A percentile compares a stretch with the other conserved stretches of the same genome.
Evolutionary conservation across 2,113 vertebrate genomes (phyloP).

Genomic region (Salminus brasiliensis): DNA sequence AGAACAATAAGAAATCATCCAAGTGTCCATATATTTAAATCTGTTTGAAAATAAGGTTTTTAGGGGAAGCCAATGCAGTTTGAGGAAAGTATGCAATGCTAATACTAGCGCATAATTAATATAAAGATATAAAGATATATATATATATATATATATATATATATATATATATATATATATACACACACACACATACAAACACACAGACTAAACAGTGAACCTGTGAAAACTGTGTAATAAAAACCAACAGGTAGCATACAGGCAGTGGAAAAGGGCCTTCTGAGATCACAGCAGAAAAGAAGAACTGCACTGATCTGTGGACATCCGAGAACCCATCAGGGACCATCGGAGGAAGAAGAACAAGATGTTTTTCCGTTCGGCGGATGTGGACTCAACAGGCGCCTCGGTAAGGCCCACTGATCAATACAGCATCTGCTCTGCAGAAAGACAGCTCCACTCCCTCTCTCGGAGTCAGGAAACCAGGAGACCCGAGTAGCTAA

Average conservation of each 20-base stretch:
- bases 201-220: no score
- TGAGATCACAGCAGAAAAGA: background rate
- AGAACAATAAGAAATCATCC: no score
- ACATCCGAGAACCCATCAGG: conserved; percentile 29
- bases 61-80: no score
- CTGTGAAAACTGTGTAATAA: background rate
- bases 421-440: conserved; percentile 43
- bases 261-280: background rate
- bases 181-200: no score
- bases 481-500: background rate
- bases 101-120: no score
- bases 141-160: no score
- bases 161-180: no score
- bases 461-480: conserved; percentile 14
- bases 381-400: conserved; percentile 9
- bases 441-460: background rate
- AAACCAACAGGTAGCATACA: background rate
- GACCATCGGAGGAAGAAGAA: conserved; percentile 41
- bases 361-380: conserved; percentile 31
- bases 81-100: no score
- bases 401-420: background rate
- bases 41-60: no score
- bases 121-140: no score
- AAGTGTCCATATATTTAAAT: no score
- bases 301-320: background rate